Conservation (phyloP, 1,140 invertebrate species). For the Dendroctonus ponderosae region DNA sequence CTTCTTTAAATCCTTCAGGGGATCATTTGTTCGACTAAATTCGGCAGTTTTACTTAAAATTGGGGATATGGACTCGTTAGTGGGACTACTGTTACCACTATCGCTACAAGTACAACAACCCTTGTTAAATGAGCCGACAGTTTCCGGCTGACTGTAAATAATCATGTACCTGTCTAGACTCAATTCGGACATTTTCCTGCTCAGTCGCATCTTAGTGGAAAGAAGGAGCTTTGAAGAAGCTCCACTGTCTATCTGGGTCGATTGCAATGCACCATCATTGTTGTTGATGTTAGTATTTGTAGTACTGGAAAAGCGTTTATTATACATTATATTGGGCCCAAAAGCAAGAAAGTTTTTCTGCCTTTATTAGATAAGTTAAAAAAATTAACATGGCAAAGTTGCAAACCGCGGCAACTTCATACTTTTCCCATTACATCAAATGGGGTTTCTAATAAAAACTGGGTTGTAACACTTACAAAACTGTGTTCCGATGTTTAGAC, state of each 20-base stretch:
- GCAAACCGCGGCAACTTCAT: background rate
- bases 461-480: background rate
- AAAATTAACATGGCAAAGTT: background rate
- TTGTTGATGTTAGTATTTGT: too few relatives aligned
- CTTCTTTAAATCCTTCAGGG: conserved; percentile 35
- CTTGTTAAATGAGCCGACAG: conserved; percentile 5
- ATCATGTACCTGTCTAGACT: conserved; percentile 27
- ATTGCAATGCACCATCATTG: background rate
- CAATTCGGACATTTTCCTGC: conserved; percentile 35
- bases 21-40: conserved; percentile 31
- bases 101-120: conserved; percentile 23
- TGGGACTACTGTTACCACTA: conserved; percentile 39
- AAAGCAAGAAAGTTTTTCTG: background rate
- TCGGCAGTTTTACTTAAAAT: conserved; percentile 15
- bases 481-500: background rate
- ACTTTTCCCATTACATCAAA: background rate
- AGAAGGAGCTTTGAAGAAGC: conserved; percentile 1
- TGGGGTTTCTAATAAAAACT: background rate
- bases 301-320: background rate
- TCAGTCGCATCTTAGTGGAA: conserved; percentile 29
- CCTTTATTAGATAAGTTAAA: background rate
- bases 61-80: conserved; percentile 9
- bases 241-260: background rate
- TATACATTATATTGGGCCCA: background rate
- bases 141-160: background rate